Evolutionary conservation across 2,113 vertebrate genomes (phyloP), one percentile per base, ranked within the genome.

Genomic region (Hystrix cristata): DNA sequence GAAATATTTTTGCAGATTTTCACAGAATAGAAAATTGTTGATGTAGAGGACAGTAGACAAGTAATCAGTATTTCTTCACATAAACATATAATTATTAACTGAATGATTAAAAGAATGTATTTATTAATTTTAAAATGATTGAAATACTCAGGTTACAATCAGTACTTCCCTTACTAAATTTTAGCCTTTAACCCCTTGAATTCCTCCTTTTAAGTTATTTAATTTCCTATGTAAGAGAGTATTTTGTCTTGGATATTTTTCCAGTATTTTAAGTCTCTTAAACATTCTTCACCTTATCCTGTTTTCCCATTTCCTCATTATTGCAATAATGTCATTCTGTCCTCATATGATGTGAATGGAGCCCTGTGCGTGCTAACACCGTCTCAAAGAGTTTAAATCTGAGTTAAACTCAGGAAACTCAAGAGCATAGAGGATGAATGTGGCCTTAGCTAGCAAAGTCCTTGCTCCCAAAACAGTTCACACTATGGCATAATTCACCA

Each of bases 181-280:
- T 91, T 82, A 72, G 8, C 48, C 38, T 76, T 92, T 31, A 5
- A 64, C 46, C 43, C 7, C 1, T 65, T 74, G 13, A 25, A 80
- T 2, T 13, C 4, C 19, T 13, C 4, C 19, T 18, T 81, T 72
- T 25, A 38, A n/a, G 3, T 31, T 83, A 83, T 55, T 74, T 95
- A 48, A 90, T 92, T 92, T 92, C 21, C 29, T 89, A 8, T 23
- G 23, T 72, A 87, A 87, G 60, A 96, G 29, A 43, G 79, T 48
- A 86, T 78, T 86, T 83, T 83, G 14, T 21, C 51, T 69, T 67
- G 11, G 2, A 15, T 55, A 81, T 95, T 94, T 60, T 74, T 55
- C 4, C 34, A 94, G 57, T 0, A 10, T 71, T 83, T 79, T 55
- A 78, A 79, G 65, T 87, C 78, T 55, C 31, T 67, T 53, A 69